Evolutionary conservation across 2,113 vertebrate genomes (phyloP), one percentile per base, ranked within the genome.

Genomic region (Neotoma lepida): DNA sequence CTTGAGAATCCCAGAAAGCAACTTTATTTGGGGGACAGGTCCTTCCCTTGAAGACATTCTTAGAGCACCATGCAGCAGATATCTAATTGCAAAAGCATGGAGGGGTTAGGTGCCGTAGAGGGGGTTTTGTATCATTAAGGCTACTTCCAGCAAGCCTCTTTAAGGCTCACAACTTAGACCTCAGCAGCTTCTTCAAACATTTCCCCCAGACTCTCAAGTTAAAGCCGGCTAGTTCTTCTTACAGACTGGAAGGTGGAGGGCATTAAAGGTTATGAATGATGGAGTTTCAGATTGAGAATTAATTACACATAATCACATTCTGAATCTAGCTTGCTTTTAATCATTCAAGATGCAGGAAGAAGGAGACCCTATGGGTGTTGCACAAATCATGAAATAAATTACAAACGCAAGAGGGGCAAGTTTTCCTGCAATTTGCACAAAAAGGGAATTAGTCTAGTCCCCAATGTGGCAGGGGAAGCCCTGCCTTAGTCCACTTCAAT

Each of bases 21-120:
- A 95, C 82, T 92, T 97, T 94, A 92, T 94, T 84, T 92, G 81
- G 85, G 90, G 84, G 88, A 90, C 87, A 97, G 94, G 91, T 97
- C 91, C 94, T 87, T 95, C 85, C 73, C 93, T 92, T 93, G 64
- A 91, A 96, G 95, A 95, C 70, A 78, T 95, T 96, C 81, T 93
- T 86, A 46, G 71, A 96, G 71, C 68, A 82, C 86, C 74, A 0
- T 33, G 82, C 35, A 74, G 33, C 71, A 88, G 66, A 91, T 66
- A 56, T 70, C 58, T 94, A 88, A 91, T 86, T 97, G 84, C 87
- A 93, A 80, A 88, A 61, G 13, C 54, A 86, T 77, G 39, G 73
- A 92, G 41, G 15, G 87, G 94, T 96, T 76, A 63, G 84, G 51
- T 87, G 30, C n/a, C n/a, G 12, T 28, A 2, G 18, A 2, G 49